Conservation (phyloP, 1,140 invertebrate genomes). For the Halictus rubicundus region DNA sequence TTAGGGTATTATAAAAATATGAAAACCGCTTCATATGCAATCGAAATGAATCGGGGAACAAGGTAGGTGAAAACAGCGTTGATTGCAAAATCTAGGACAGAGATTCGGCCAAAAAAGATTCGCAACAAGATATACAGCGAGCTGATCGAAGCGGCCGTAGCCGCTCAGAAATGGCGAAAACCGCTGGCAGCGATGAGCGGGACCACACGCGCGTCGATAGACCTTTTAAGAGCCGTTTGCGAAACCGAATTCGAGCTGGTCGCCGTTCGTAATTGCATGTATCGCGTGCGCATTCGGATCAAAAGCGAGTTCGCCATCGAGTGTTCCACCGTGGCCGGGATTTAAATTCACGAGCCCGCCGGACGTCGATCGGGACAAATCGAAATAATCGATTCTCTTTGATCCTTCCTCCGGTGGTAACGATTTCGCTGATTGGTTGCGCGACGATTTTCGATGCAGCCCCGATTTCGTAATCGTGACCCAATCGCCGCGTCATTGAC, state of each 20-base stretch:
- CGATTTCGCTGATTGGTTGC: constrained; percentile 9
- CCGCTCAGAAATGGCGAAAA: constrained; percentile 23
- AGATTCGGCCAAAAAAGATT: too few species aligned
- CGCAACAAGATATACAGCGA: too few species aligned
- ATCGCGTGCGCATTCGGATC: constrained; percentile 45
- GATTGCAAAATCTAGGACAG: too few species aligned
- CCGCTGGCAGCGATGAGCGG: constrained; percentile 44
- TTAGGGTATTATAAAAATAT: too few species aligned
- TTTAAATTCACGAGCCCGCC: background rate
- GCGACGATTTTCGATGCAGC: constrained; percentile 2
- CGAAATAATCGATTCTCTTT: background rate
- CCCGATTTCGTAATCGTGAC: constrained; percentile 10
- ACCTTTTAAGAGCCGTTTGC: constrained; percentile 55
- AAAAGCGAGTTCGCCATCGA: constrained; percentile 27
- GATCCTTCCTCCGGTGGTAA: background rate
- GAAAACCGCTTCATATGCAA: too few species aligned
- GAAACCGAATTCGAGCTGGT: constrained; percentile 56
- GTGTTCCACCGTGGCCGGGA: too few species aligned
- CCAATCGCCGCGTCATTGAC: background rate
- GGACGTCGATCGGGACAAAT: constrained; percentile 10
- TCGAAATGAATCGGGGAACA: too few species aligned
- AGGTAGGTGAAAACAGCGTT: too few species aligned
- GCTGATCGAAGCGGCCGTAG: too few species aligned
- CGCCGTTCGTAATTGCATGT: constrained; percentile 51
- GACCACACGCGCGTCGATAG: constrained; percentile 64